Evolutionary conservation across 1,140 invertebrate genomes (phyloP), one percentile per base, ranked within the genome.

Genomic region (Ceratina australensis): DNA sequence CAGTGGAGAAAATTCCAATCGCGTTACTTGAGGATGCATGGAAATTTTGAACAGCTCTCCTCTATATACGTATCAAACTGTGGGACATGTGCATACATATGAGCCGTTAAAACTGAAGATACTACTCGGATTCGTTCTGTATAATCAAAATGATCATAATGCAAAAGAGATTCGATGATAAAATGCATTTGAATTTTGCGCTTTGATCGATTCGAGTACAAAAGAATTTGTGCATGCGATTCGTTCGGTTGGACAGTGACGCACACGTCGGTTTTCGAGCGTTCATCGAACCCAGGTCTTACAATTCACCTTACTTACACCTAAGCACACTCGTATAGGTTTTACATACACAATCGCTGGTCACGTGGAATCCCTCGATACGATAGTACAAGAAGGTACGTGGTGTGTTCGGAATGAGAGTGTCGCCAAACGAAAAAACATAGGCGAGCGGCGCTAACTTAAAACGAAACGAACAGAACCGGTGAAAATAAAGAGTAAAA

Each of bases 351-450:
- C 50, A 42, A 56, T 73, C 26, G 54, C 64, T 18, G 56, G 33
- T 54, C 67, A 60, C 67, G 33, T 59, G 47, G 66, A 61, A 50
- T 54, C 28, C 65, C 57, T 60, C 74, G 66, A 42, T 33, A 50
- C 66, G 54, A 42, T 42, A 59, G 68, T 63, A 72, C 59, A 74
- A 76, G 33, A 72, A 76, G 66, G 65, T 75, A 68, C 73, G 67
- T 57, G 52, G 28, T 57, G 54, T 71, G 54, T 71, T 61, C 74
- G 67, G 74, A 77, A 54, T 61, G 74, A 59, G 49, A 42, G 67
- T 71, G 57, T 77, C 74, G 74, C 61, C 57, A 71, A n/a, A 71
- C 56, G 47, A 47, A 60, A n/a, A 50, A 54, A 33, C 47, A 50
- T 26, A 59, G 56, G 65, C 47, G 65, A 60, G 33, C 65, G 72